Evolutionary conservation across 2,797 vertebrate species (phyloP).

Genomic region (Rallus crepitans): DNA sequence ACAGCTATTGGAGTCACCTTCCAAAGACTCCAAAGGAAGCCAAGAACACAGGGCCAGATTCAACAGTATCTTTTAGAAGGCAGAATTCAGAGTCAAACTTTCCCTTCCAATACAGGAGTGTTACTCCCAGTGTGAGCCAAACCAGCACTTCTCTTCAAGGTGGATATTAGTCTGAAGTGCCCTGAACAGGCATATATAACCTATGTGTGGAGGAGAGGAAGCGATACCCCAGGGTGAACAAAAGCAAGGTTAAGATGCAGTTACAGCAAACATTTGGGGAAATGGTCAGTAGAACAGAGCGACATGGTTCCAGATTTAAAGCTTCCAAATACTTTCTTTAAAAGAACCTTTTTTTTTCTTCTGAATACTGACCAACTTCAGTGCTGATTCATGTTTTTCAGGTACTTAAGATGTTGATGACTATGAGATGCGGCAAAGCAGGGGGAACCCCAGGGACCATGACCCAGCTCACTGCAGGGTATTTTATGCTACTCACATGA

Average conservation of each 20-base stretch:
- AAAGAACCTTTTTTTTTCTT: neutral
- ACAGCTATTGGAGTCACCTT: neutral
- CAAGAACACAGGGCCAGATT: neutral
- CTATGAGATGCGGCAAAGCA: neutral
- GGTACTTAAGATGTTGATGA: rapidly evolving
- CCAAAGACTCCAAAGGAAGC: neutral
- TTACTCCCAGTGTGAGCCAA: neutral
- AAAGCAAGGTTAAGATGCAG: neutral
- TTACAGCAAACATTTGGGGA: neutral
- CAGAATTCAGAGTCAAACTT: neutral
- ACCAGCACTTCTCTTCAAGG: neutral
- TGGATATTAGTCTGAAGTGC: neutral
- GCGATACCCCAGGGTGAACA: neutral
- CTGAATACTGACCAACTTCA: neutral
- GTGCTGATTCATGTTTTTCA: rapidly evolving
- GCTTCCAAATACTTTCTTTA: neutral
- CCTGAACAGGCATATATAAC: neutral
- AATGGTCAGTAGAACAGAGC: neutral
- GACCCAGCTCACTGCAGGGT: rapidly evolving
- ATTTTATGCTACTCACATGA: slow-evolving; percentile 83
- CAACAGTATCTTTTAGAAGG: neutral
- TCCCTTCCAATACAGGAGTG: neutral
- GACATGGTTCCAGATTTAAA: rapidly evolving
- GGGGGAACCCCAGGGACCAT: neutral
- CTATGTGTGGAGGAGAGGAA: neutral